Evolutionary conservation across 1,140 invertebrate species (phyloP).

Genomic region (Theocolax elegans): DNA sequence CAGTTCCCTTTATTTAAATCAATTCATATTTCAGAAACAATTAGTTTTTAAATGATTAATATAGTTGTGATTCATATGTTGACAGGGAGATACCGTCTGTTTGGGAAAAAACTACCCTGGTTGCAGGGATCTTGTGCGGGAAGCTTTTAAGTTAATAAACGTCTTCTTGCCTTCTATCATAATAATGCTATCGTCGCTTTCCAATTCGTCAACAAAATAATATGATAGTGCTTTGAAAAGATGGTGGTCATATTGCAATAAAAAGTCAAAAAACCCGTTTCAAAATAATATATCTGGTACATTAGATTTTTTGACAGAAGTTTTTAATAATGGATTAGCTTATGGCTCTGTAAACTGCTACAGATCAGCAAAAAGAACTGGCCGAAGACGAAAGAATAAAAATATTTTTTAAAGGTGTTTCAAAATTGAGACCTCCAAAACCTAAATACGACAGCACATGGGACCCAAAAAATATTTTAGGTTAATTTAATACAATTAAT

Average conservation of each 20-base stretch:
- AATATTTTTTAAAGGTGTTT: constrained; percentile 46
- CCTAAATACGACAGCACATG: constrained; percentile 49
- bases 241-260: constrained; percentile 11
- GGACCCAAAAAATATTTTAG: constrained; percentile 48
- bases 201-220: constrained; percentile 32
- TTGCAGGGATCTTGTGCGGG: constrained; percentile 37
- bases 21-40: constrained; percentile 4
- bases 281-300: constrained; percentile 12
- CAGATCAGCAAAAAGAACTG: constrained; percentile 25
- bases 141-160: constrained; percentile 4
- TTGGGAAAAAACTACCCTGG: constrained; percentile 37
- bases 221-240: constrained; percentile 3
- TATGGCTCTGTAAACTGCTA: constrained; percentile 44
- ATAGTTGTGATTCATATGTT: too few species aligned
- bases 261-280: constrained; percentile 2
- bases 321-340: constrained; percentile 20
- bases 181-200: constrained; percentile 22
- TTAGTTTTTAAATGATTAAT: not conserved
- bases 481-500: too few species aligned
- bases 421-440: constrained; percentile 39
- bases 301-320: constrained; percentile 39
- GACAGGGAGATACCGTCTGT: constrained; percentile 1
- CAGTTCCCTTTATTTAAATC: constrained; percentile 32
- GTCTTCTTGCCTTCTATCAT: not conserved
- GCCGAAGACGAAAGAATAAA: constrained; percentile 42